A percentile compares a stretch with the other conserved stretches of the same genome.
Evolutionary conservation across 2,113 vertebrate genomes (phyloP).

Genomic region (Danionella cerebrum): DNA sequence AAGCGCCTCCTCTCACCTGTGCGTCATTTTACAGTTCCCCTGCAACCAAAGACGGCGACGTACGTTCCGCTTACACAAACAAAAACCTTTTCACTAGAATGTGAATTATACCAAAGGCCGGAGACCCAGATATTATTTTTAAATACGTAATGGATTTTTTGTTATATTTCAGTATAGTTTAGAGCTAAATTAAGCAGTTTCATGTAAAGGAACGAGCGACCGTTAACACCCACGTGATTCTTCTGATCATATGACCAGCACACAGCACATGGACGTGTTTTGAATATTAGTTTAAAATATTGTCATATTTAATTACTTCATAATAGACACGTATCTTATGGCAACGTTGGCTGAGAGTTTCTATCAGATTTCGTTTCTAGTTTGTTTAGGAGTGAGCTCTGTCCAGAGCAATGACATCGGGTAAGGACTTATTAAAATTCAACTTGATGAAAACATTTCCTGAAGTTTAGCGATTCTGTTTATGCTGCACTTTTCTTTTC

Average conservation of each 20-base stretch:
- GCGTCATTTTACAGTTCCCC: slow-evolving; percentile 13
- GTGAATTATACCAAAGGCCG: too few relatives aligned
- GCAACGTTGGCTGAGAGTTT: slow-evolving; percentile 34
- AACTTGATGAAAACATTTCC: neutral
- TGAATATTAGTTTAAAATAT: too few relatives aligned
- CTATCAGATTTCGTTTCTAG: slow-evolving; percentile 29
- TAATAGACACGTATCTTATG: too few relatives aligned
- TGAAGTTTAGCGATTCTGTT: too few relatives aligned
- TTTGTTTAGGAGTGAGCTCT: slow-evolving; percentile 33
- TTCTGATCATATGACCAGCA: neutral
- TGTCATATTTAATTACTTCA: too few relatives aligned
- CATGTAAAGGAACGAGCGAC: neutral
- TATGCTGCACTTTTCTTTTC: too few relatives aligned
- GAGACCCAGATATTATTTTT: too few relatives aligned
- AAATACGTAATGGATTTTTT: too few relatives aligned
- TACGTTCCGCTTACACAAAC: neutral
- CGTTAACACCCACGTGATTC: neutral
- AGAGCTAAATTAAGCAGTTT: too few relatives aligned
- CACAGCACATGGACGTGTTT: too few relatives aligned
- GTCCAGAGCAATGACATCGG: slow-evolving; percentile 32
- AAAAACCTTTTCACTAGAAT: neutral
- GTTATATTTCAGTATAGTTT: too few relatives aligned
- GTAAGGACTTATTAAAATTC: slow-evolving; percentile 52
- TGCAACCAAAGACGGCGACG: neutral
- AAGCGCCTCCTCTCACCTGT: slow-evolving; percentile 19